phyloP scores from a whole-genome alignment of 2,888 invertebrate genomes.

The Erebia aethiops region DNA sequence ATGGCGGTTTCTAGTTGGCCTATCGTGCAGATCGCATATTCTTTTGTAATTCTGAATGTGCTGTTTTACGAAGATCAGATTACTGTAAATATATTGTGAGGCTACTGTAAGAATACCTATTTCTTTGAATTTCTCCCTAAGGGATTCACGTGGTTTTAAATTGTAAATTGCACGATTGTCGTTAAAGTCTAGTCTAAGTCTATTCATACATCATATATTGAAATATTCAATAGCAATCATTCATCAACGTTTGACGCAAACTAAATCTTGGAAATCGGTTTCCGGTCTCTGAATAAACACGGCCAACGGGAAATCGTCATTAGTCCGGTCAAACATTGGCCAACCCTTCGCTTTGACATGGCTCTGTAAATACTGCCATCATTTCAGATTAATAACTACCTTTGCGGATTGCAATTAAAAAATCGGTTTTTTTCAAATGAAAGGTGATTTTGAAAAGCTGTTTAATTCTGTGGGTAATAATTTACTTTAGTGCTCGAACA shows the following conservation, averaged over 20 bases:
- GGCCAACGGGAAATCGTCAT: constrained; percentile 35
- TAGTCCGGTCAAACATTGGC: constrained; percentile 44
- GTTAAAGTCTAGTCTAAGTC: no score
- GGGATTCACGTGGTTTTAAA: no score
- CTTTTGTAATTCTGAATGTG: no score
- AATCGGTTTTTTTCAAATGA: constrained; percentile 9
- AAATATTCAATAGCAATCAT: neutral
- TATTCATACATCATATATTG: neutral
- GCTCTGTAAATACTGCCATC: constrained; percentile 40
- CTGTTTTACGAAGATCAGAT: no score
- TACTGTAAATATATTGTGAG: no score
- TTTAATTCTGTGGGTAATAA: neutral
- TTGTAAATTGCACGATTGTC: no score
- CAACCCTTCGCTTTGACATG: constrained; percentile 43
- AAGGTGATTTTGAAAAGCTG: neutral
- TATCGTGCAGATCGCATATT: no score
- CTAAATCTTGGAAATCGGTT: constrained; percentile 5
- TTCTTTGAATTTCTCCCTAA: no score
- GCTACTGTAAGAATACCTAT: no score
- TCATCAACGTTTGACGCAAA: neutral
- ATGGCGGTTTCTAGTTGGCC: no score
- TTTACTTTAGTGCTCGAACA: no score
- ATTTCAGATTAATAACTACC: constrained; percentile 36
- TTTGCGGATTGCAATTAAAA: constrained; percentile 31
- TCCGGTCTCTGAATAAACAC: constrained; percentile 26